Evolutionary conservation across 2,797 vertebrate species (phyloP).

Genomic region (Phylloscopus collybita): DNA sequence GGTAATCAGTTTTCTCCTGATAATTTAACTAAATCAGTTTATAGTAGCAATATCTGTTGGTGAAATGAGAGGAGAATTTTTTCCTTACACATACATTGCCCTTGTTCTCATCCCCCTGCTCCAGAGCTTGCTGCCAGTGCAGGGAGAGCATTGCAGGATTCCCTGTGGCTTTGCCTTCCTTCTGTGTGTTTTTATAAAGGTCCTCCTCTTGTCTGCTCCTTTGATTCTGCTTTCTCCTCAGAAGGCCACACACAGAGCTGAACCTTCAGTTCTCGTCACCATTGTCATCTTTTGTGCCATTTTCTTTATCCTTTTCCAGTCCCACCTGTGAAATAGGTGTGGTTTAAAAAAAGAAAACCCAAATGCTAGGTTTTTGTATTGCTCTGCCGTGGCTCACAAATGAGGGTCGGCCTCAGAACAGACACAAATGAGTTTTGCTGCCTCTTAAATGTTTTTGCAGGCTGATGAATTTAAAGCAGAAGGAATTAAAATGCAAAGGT

Average conservation of each 20-base stretch:
- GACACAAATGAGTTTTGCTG: neutral
- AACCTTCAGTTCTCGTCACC: neutral
- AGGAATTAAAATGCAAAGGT: neutral
- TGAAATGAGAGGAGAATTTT: neutral
- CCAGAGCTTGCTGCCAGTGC: neutral
- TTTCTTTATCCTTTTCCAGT: neutral
- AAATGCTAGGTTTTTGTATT: neutral
- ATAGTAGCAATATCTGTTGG: neutral
- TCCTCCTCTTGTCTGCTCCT: neutral
- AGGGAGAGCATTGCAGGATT: neutral
- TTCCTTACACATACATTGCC: accelerated
- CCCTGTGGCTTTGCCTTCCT: neutral
- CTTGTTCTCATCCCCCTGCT: neutral
- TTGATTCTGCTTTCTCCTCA: neutral
- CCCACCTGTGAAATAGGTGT: neutral
- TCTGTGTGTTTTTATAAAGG: neutral
- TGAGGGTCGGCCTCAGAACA: neutral
- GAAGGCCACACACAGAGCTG: neutral
- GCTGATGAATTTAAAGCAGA: neutral
- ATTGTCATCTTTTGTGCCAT: neutral
- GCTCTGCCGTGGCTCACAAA: neutral
- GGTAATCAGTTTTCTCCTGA: neutral
- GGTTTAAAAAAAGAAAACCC: neutral
- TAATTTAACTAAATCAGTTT: neutral
- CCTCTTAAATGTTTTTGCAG: neutral